Conservation (phyloP, 2,888 invertebrate species). For the Acleris holmiana region DNA sequence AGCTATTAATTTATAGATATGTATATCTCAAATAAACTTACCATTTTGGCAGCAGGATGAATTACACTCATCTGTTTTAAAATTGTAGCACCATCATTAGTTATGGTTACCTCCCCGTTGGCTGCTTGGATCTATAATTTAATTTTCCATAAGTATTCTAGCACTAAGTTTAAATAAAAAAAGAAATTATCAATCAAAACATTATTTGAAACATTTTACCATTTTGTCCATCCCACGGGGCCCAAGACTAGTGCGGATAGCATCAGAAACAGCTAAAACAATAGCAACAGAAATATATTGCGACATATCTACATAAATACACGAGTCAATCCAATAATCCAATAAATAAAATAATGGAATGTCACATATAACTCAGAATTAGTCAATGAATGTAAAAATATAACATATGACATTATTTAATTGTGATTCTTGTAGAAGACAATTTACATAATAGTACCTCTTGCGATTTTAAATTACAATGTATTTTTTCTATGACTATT, state of each 20-base stretch:
- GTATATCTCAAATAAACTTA: slow-evolving; percentile 84
- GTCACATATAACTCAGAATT: too few relatives aligned
- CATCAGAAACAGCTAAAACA: slow-evolving; percentile 97
- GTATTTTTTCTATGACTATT: too few relatives aligned
- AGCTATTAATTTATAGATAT: too few relatives aligned
- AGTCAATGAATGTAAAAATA: too few relatives aligned
- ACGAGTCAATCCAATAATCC: too few relatives aligned
- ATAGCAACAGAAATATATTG: slow-evolving; percentile 43
- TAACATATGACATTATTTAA: neutral
- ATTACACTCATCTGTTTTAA: slow-evolving; percentile 99
- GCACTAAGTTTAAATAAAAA: neutral
- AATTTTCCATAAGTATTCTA: too few relatives aligned
- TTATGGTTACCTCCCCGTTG: slow-evolving; percentile 99
- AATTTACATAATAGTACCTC: too few relatives aligned
- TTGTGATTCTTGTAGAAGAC: too few relatives aligned
- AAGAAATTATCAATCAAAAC: neutral
- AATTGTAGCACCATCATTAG: slow-evolving; percentile 99
- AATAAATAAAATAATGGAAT: too few relatives aligned
- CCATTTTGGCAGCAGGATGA: slow-evolving; percentile 99
- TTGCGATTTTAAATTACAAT: too few relatives aligned
- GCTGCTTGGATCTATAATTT: slow-evolving; percentile 93
- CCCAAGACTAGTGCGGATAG: slow-evolving; percentile 98
- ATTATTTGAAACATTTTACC: slow-evolving; percentile 82
- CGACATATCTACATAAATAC: too few relatives aligned
- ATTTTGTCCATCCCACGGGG: slow-evolving; percentile 99